Percentiles rank a stretch among this genome's conserved stretches.
These are phyloP conservation scores for Hypolimnas misippus DNA, from an alignment of 2,888 invertebrate genomes.

Conservation along the genomic window DNA sequence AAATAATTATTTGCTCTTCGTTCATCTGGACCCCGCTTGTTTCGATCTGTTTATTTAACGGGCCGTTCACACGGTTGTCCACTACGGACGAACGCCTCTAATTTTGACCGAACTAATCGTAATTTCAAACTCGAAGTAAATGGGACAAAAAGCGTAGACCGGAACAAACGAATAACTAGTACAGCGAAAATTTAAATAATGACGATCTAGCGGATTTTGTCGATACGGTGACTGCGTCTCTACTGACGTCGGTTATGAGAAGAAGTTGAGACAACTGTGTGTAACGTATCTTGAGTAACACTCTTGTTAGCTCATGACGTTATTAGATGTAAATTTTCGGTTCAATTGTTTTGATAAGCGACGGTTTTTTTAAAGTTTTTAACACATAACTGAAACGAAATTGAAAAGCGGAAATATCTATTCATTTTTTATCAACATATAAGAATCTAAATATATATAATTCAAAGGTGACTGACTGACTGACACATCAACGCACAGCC, in stretches of 20 bases:
- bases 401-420: too few relatives aligned
- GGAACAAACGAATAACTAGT: conserved; percentile 82
- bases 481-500: too few relatives aligned
- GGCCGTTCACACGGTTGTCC: conserved; percentile 79
- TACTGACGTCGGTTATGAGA: conserved; percentile 52
- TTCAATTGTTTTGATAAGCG: too few relatives aligned
- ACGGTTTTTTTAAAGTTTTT: too few relatives aligned
- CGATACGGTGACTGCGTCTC: conserved; percentile 69
- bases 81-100: conserved; percentile 78
- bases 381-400: too few relatives aligned
- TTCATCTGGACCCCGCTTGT: conserved; percentile 14
- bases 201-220: conserved; percentile 80
- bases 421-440: too few relatives aligned
- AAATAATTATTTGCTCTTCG: conserved; percentile 7
- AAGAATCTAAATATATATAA: too few relatives aligned
- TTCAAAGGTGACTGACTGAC: too few relatives aligned
- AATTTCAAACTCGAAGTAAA: conserved; percentile 78
- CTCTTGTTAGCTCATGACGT: background rate
- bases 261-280: conserved; percentile 44
- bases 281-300: conserved; percentile 13
- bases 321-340: background rate
- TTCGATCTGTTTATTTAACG: conserved; percentile 66
- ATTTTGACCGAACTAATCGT: conserved; percentile 79
- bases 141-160: conserved; percentile 79
- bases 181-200: conserved; percentile 83